Base-by-base conservation (phyloP, 2,113 vertebrate species). In the Malurus melanocephalus region DNA sequence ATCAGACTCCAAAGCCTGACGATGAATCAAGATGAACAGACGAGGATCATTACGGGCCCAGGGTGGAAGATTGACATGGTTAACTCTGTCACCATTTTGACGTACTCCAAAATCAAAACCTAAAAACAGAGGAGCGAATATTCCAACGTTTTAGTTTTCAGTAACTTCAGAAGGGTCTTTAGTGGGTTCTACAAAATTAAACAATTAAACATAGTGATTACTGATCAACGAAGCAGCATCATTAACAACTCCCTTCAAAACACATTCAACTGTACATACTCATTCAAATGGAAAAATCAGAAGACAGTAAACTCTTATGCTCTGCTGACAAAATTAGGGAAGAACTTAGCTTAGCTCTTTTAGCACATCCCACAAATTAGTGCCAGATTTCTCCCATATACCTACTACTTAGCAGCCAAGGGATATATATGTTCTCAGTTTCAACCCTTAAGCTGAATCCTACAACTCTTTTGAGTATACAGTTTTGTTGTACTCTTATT, bases 51-150 rank as follows among this genome's bases (percentile, higher is more conserved):
- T 99, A 17, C 99, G 98, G 62, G 99, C 99, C 99, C 99, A 99
- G 1, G 98, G 99, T 1, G 99, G 99, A 84, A 99, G 98, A 94
- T 99, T 99, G 75, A 99, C 99, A 4, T 99, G 98, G 91, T 99
- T 99, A 38, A 99, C 99, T 81, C 99, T 96, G 81, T 99, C 99
- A 26, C 99, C 98, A 53, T 99, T 99, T 96, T 99, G 99, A 72
- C 99, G 99, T 66, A 99, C 96, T 16, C 99, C 99, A 55, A 99
- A 99, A 96, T 99, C 99, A 97, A 99, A 99, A 84, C 99, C 99
- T 99, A 92, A 38, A 73, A 69, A 28, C 6, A 76, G 6, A 5
- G 43, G 28, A 84, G 27, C 52, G 56, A 65, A 9, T 10, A 16
- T 88, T 79, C 17, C 71, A 79, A 48, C 27, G 42, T 78, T 88